Conservation (phyloP, 2,888 invertebrate genomes). For the Scelioninae gen. 2 region DNA sequence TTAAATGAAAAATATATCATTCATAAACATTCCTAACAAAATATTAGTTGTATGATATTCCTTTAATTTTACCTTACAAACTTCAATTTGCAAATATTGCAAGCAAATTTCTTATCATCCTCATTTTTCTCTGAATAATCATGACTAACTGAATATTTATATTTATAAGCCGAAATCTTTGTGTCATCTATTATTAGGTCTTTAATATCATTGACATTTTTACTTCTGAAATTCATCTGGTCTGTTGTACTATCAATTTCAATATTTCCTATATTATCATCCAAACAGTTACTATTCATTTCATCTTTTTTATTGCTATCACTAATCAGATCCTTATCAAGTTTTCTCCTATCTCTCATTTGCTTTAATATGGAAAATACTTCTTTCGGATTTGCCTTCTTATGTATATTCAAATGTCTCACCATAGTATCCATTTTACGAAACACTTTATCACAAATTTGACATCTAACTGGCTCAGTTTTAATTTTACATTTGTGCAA, state of each 20-base stretch:
- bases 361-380: slow-evolving; percentile 69
- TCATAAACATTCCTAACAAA: too few relatives aligned
- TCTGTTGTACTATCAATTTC: not conserved
- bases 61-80: too few relatives aligned
- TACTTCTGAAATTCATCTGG: slow-evolving; percentile 16
- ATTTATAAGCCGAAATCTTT: too few relatives aligned
- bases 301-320: slow-evolving; percentile 8
- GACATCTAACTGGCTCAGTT: slow-evolving; percentile 63
- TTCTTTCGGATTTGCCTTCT: slow-evolving; percentile 67
- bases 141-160: too few relatives aligned
- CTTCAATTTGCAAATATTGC: too few relatives aligned
- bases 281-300: slow-evolving; percentile 29
- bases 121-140: too few relatives aligned
- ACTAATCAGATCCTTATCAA: slow-evolving; percentile 55
- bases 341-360: slow-evolving; percentile 66
- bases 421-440: slow-evolving; percentile 69
- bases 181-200: too few relatives aligned
- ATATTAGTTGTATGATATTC: too few relatives aligned
- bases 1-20: too few relatives aligned
- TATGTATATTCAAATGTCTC: slow-evolving; percentile 69
- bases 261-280: not conserved
- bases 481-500: slow-evolving; percentile 62
- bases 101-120: too few relatives aligned
- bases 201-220: slow-evolving; percentile 32
- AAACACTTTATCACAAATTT: slow-evolving; percentile 69